Base-by-base conservation (phyloP, 2,113 vertebrate species). In the Centrocercus urophasianus region DNA sequence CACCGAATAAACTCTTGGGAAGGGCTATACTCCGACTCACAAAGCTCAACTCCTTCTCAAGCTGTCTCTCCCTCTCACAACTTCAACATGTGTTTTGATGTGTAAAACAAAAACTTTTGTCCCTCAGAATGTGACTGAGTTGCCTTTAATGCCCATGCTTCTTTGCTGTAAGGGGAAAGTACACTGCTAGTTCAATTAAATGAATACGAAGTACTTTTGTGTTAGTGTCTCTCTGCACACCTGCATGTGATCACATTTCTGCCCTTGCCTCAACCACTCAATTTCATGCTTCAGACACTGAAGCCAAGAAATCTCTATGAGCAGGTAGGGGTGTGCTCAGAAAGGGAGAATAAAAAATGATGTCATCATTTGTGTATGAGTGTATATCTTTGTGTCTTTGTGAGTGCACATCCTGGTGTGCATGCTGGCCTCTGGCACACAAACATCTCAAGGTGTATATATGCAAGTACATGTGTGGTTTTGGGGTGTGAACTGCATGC, bases 161-260 rank as follows among this genome's bases (percentile, higher is more conserved):
- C 52, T 83, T 89, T 74, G n/a, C 40, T 50, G 86, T 32, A 92
- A 71, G 88, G 42, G 4, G 88, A 73, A 91, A 86, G 30, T 81
- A 88, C 14, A 25, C 52, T 57, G 65, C 57, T 95, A 59, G 57
- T 88, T 96, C 2, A 0, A 97, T 94, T 93, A 94, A 96, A 96
- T 67, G 8, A 95, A 48, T 40, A 91, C 59, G 66, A 96, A 96
- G 63, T 69, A 61, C 36, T 75, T 89, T 61, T 84, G 84, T 88
- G 67, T 94, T 79, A 36, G 47, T 38, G 69, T 94, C 30, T 94
- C 42, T 78, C 43, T 91, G 52, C 36, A 57, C 10, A 70, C 14
- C 72, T 74, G 34, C 32, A 43, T 27, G 24, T 60, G 63, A 92
- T 32, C 28, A 28, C 45, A 57, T 27, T 65, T 45, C 28, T 52